Percentiles rank a stretch among this genome's conserved stretches.
phyloP scores from a whole-genome alignment of 2,797 vertebrate genomes.

The Luscinia luscinia region DNA sequence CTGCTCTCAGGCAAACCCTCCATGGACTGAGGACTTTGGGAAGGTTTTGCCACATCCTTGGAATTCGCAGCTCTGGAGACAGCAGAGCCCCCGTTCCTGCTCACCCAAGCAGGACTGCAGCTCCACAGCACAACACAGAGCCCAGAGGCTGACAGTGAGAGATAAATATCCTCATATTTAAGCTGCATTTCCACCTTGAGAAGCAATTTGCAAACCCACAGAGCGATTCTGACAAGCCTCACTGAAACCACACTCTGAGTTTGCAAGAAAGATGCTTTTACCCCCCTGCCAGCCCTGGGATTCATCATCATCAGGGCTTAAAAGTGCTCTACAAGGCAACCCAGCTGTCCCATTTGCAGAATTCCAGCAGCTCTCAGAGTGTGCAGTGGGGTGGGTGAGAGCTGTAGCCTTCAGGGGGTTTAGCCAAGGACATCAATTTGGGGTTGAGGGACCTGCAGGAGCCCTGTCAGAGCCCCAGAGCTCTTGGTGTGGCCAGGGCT shows the following conservation, averaged over 20 bases:
- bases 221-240: background rate
- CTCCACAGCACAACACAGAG: background rate
- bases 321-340: background rate
- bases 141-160: background rate
- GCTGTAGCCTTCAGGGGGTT: background rate
- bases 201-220: background rate
- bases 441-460: background rate
- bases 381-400: fast-evolving
- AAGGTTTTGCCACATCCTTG: background rate
- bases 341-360: background rate
- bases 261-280: background rate
- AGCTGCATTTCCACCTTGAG: conserved; percentile 11
- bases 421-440: background rate
- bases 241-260: background rate
- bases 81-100: fast-evolving
- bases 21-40: fast-evolving
- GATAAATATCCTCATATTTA: background rate
- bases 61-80: background rate
- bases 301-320: background rate
- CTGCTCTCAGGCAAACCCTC: background rate
- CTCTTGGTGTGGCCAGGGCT: fast-evolving
- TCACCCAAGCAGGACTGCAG: background rate
- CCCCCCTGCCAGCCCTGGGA: background rate
- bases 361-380: fast-evolving
- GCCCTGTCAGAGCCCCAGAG: background rate